A percentile compares a stretch with the other conserved stretches of the same genome.
Evolutionary conservation across 1,140 invertebrate genomes (phyloP).

Genomic region (Bradysia coprophila): DNA sequence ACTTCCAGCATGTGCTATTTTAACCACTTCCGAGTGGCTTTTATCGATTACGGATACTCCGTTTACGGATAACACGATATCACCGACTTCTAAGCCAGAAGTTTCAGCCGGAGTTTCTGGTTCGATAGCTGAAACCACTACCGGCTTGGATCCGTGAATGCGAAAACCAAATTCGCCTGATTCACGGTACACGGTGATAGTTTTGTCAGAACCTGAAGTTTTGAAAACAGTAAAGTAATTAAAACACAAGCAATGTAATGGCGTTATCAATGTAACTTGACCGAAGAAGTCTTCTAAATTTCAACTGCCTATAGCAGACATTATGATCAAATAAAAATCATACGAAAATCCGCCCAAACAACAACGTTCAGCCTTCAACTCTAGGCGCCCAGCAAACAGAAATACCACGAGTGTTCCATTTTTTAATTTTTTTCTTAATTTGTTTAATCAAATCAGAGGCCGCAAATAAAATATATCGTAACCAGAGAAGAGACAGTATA

Average conservation of each 20-base stretch:
- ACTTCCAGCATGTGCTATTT: conserved; percentile 72
- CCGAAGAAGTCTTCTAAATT: no score
- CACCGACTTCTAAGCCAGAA: conserved; percentile 81
- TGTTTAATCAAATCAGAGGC: no score
- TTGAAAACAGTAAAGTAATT: conserved; percentile 6
- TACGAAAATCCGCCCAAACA: no score
- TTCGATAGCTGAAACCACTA: conserved; percentile 89
- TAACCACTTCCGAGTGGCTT: conserved; percentile 87
- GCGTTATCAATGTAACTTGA: no score
- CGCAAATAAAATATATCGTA: no score
- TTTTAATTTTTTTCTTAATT: no score
- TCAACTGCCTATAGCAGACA: no score
- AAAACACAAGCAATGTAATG: not conserved
- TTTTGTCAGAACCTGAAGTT: conserved; percentile 66
- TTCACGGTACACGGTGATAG: conserved; percentile 57
- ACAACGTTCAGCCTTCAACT: no score
- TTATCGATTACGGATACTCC: conserved; percentile 78
- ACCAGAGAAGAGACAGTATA: no score
- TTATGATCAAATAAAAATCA: no score
- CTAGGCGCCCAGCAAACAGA: no score
- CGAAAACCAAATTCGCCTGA: conserved; percentile 89
- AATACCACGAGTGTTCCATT: no score
- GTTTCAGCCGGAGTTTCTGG: conserved; percentile 75
- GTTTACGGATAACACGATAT: conserved; percentile 85
- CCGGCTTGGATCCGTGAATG: conserved; percentile 87